Evolutionary conservation across 1,140 invertebrate genomes (phyloP).

Genomic region (Drosophila willistoni): DNA sequence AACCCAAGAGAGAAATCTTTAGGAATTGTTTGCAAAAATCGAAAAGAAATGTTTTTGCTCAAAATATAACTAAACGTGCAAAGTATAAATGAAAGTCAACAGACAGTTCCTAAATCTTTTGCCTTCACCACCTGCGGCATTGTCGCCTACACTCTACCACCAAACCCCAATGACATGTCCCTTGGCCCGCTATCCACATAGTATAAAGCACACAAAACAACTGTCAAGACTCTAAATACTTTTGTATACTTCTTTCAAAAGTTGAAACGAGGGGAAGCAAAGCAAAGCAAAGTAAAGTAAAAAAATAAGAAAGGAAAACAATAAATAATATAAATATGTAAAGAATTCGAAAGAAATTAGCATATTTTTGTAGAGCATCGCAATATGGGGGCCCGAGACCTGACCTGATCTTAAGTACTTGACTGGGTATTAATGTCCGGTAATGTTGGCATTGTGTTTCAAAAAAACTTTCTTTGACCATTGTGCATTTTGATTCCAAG

Average conservation of each 20-base stretch:
- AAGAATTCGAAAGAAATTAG: slow-evolving; percentile 68
- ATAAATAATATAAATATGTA: slow-evolving; percentile 80
- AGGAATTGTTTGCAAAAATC: background rate
- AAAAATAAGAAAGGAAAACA: slow-evolving; percentile 50
- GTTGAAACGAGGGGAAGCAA: slow-evolving; percentile 38
- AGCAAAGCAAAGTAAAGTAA: background rate
- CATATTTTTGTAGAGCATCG: slow-evolving; percentile 55
- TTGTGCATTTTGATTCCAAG: slow-evolving; percentile 60
- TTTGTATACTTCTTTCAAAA: slow-evolving; percentile 57
- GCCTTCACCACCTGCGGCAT: slow-evolving; percentile 10
- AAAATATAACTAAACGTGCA: slow-evolving; percentile 12
- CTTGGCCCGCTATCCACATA: background rate
- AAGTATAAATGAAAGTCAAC: slow-evolving; percentile 74
- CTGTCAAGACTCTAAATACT: slow-evolving; percentile 73
- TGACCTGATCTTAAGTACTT: slow-evolving; percentile 60
- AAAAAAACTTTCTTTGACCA: slow-evolving; percentile 41
- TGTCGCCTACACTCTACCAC: background rate
- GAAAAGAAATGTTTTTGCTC: background rate
- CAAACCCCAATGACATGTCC: background rate
- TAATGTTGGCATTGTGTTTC: slow-evolving; percentile 49
- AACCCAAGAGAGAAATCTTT: background rate
- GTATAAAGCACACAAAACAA: slow-evolving; percentile 33
- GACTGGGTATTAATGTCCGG: slow-evolving; percentile 69
- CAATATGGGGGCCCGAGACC: slow-evolving; percentile 43
- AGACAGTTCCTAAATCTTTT: slow-evolving; percentile 38